phyloP scores from a whole-genome alignment of 2,113 vertebrate genomes.

The Megaceryle maxima region DNA sequence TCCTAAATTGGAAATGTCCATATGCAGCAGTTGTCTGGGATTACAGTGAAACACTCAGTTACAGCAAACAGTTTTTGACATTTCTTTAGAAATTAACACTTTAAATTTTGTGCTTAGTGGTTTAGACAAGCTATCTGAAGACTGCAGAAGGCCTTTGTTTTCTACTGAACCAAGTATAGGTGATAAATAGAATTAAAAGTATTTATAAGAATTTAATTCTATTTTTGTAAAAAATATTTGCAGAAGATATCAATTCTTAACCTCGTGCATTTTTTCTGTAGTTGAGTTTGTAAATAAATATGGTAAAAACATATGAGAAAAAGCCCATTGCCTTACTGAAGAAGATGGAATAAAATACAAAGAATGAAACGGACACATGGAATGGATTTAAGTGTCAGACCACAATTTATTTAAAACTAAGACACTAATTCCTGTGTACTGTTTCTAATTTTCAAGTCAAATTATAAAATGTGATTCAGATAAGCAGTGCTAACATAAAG shows the following conservation, averaged over 20 bases:
- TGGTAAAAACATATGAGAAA: neutral
- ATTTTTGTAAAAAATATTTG: neutral
- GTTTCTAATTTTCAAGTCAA: neutral
- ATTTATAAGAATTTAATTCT: neutral
- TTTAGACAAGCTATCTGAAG: neutral
- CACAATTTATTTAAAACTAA: neutral
- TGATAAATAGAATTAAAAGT: neutral
- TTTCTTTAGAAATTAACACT: neutral
- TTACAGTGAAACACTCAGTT: neutral
- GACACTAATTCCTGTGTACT: neutral
- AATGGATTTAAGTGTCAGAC: neutral
- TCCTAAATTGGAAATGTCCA: neutral
- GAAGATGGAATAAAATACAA: neutral
- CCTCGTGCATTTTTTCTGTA: neutral
- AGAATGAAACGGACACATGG: neutral
- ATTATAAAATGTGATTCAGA: neutral
- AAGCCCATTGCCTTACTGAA: neutral
- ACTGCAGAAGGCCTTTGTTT: neutral
- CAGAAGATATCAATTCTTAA: neutral
- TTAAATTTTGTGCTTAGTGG: neutral
- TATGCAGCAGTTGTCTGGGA: neutral
- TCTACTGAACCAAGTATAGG: neutral
- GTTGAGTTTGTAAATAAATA: neutral
- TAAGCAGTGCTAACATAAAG: neutral
- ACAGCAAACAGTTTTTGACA: neutral